Evolutionary conservation across 2,113 vertebrate species (phyloP), one percentile per base, ranked within the genome.

Genomic region (Dipodomys stephensi): DNA sequence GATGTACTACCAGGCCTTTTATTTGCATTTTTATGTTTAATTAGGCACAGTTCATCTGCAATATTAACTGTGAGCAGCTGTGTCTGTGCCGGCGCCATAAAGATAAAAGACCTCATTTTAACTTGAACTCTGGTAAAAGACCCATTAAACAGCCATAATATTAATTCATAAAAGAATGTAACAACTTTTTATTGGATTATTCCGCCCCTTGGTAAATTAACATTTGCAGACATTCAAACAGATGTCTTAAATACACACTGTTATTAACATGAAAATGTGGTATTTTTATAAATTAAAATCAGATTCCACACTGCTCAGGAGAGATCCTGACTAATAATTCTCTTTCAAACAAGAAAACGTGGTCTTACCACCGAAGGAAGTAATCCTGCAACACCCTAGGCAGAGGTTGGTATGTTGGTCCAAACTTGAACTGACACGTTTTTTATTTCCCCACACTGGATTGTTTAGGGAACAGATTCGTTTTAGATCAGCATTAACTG

Each of bases 21-120:
- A 98, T 98, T 98, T 98, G 97, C 97, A 97, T 97, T 98, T 98
- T 98, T 98, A 98, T 98, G 98, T 98, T 98, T 98, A 98, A 98
- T 98, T 98, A 98, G 97, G 96, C 91, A 95, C 93, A 98, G 97
- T 98, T 98, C 97, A 98, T 98, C 98, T 98, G 97, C 86, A 88
- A 97, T 97, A 98, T 96, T 98, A 98, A 98, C 97, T 97, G 96
- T 96, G 97, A 98, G 97, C 98, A 98, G 98, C 98, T 98, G 98
- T 96, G 97, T 95, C 97, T 97, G 49, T 95, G 96, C 93, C 96
- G 97, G 80, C 71, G 69, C 96, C 96, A 97, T 98, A 98, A 98
- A 98, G 98, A 98, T 98, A 98, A 98, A 98, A 98, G 98, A 96
- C 95, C 97, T 97, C 96, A 97, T 98, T 98, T 98, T 98, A 98